Percentiles rank a stretch among this genome's conserved stretches.
Conservation (phyloP, 2,797 vertebrate species). For the Rousettus madagascariensis region DNA sequence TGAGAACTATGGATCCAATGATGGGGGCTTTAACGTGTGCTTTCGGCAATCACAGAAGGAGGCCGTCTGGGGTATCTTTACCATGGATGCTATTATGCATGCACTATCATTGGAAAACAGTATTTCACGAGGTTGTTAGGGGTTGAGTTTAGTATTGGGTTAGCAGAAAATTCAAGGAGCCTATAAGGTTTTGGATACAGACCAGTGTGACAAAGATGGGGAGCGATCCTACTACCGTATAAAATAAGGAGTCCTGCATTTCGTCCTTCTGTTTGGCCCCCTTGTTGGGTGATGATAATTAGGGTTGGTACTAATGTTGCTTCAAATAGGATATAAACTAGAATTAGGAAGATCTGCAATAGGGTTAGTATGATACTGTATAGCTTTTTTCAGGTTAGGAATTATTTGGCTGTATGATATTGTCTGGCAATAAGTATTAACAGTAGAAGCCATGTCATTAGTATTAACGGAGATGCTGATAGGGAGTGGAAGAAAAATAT, state of each 20-base stretch:
- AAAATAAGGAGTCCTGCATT: conserved; percentile 73
- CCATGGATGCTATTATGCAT: too few species aligned
- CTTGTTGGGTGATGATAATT: conserved; percentile 71
- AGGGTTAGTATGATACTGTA: too few species aligned
- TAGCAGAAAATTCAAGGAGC: background rate
- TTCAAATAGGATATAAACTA: background rate
- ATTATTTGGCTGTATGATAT: too few species aligned
- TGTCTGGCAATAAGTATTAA: too few species aligned
- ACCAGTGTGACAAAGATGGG: background rate
- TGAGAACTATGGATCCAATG: too few species aligned
- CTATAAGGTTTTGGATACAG: accelerated
- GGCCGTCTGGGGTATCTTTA: too few species aligned
- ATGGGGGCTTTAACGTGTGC: too few species aligned
- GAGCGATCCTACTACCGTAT: conserved; percentile 2
- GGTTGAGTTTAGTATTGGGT: accelerated
- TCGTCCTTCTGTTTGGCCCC: conserved; percentile 57
- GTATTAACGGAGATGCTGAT: too few species aligned
- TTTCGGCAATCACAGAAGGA: too few species aligned
- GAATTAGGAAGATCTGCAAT: background rate
- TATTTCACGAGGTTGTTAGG: background rate
- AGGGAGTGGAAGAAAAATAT: too few species aligned
- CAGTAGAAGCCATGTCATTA: too few species aligned
- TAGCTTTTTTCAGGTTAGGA: too few species aligned
- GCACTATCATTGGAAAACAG: conserved; percentile 19
- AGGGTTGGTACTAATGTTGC: background rate